Base-by-base conservation (phyloP, 2,113 vertebrate genomes). In the Agapornis roseicollis region DNA sequence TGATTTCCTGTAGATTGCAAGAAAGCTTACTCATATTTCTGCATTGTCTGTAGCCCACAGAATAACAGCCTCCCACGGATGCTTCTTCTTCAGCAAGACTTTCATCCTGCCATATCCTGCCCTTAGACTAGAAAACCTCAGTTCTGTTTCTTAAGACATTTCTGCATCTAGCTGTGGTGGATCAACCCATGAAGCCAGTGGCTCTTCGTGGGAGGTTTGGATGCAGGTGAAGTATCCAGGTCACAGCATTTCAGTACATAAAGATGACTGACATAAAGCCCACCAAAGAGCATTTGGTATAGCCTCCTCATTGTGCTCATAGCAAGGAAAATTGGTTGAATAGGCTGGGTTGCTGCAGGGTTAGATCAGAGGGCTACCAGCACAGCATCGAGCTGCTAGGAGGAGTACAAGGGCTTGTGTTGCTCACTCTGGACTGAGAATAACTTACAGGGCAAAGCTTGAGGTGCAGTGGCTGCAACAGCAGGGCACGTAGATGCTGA, bases 1-100 rank as follows among this genome's bases (percentile, higher is more conserved):
- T 85, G 65, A 88, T 71, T 96, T 97, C 93, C 96, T 90, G 93
- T 88, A 10, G 29, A 20, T 73, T 89, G 76, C 91, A 90, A 87
- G n/a, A 90, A 96, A 96, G n/a, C 80, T 78, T 93, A 11, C n/a
- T 85, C 9, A 4, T 70, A 71, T 84, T 85, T 93, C 73, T 86
- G 64, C 42, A 23, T 72, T 93, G 89, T 77, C 44, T 90, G 44
- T 35, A 64, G 50, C 64, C 52, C 71, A 76, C 44, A 80, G 69
- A 88, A 44, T 42, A 86, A 17, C 49, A 89, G 74, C 39, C n/a
- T 81, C 80, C 49, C 37, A 56, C 77, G 79, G 66, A 61, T 15
- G 27, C 28, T 76, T 4, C 47, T 79, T 71, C 73, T 61, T 76
- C 83, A 84, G 33, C 9, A 81, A 69, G 42, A 37, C 69, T 92